phyloP scores from a whole-genome alignment of 2,888 invertebrate species.

The Strigamia maritima region DNA sequence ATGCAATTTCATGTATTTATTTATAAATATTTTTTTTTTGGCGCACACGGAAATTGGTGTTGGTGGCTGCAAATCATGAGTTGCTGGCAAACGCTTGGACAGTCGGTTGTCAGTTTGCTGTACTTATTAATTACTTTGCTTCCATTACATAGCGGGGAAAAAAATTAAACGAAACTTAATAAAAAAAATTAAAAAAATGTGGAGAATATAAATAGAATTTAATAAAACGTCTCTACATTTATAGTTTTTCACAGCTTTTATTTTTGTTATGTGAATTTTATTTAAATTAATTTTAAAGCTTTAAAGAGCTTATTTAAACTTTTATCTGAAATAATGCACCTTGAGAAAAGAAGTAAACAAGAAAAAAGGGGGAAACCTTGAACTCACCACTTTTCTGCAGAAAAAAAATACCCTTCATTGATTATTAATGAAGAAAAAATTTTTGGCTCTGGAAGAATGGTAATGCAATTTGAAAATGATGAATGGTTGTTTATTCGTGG shows the following conservation, averaged over 20 bases:
- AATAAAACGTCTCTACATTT: not conserved
- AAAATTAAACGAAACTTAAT: not conserved
- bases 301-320: not conserved
- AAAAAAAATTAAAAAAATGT: not conserved
- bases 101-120: not conserved
- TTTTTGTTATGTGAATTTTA: too few species aligned
- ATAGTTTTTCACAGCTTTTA: not conserved
- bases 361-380: too few species aligned
- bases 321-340: too few species aligned
- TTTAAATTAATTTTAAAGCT: not conserved
- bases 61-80: conserved; percentile 15
- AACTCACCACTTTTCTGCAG: too few species aligned
- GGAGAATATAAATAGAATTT: not conserved
- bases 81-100: conserved; percentile 12
- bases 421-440: not conserved
- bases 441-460: not conserved
- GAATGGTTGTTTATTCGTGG: conserved; percentile 26
- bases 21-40: conserved; percentile 27
- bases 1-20: conserved; percentile 13
- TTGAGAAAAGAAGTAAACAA: too few species aligned
- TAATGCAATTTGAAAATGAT: not conserved
- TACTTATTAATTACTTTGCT: conserved; percentile 12
- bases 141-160: not conserved
- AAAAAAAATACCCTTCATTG: not conserved
- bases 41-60: conserved; percentile 25